Percentiles rank a stretch among this genome's conserved stretches.
Conservation (phyloP, 2,113 vertebrate species). For the Tragelaphus scriptus region DNA sequence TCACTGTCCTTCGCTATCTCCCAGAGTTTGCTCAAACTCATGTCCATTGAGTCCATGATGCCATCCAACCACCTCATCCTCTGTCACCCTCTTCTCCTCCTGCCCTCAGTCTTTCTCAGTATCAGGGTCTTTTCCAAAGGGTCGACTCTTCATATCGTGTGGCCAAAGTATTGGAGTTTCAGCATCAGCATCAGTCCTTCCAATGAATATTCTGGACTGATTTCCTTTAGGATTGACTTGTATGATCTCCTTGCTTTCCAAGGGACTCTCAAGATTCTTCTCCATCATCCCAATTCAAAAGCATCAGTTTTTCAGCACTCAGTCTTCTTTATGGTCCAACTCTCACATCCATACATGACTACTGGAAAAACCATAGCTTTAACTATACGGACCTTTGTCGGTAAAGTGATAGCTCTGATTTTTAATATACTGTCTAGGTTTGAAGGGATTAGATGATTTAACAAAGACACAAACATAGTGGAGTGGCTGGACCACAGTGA, state of each 20-base stretch:
- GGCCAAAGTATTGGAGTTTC: not conserved
- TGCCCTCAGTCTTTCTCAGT: not conserved
- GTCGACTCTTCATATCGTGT: fast-evolving
- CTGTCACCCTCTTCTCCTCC: not conserved
- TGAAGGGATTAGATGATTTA: not conserved
- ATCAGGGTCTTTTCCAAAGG: not conserved
- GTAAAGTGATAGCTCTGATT: not conserved
- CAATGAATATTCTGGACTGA: not conserved
- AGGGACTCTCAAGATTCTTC: not conserved
- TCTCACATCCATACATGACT: not conserved
- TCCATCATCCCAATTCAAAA: not conserved
- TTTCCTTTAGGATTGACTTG: not conserved
- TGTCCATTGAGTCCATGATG: not conserved
- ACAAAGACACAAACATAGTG: not conserved
- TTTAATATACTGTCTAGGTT: not conserved
- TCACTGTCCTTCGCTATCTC: not conserved
- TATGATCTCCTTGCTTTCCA: not conserved
- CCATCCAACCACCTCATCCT: not conserved
- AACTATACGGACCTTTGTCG: not conserved
- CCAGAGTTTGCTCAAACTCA: not conserved
- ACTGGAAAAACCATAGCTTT: not conserved
- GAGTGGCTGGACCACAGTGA: not conserved
- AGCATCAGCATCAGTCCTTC: not conserved
- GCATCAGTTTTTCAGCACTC: not conserved
- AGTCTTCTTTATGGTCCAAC: not conserved